Conservation (phyloP, 2,888 invertebrate genomes). For the Candidula unifasciata region DNA sequence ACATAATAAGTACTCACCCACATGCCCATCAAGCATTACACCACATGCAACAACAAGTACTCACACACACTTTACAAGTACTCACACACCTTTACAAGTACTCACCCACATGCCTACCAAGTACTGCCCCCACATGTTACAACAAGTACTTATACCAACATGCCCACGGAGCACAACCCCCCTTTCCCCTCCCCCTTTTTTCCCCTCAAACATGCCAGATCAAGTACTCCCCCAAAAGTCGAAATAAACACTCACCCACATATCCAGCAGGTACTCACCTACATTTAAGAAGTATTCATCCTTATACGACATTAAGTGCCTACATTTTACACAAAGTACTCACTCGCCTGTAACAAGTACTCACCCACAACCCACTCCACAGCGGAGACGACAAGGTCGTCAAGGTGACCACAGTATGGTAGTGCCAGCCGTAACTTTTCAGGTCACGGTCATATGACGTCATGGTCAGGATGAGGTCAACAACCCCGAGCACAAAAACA, state of each 20-base stretch:
- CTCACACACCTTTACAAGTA: neutral
- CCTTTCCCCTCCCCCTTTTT: neutral
- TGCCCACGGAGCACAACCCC: no score
- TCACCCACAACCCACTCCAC: conserved; percentile 71
- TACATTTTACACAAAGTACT: no score
- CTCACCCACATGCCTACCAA: neutral
- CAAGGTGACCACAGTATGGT: conserved; percentile 57
- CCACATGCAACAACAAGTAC: neutral
- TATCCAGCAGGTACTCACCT: no score
- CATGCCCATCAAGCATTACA: no score
- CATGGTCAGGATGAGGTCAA: conserved; percentile 61
- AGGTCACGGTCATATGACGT: conserved; percentile 54
- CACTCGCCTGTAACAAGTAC: conserved; percentile 11
- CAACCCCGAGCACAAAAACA: conserved; percentile 60
- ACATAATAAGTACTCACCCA: neutral
- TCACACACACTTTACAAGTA: neutral
- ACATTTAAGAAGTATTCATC: neutral
- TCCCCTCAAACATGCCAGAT: neutral
- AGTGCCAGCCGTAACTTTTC: conserved; percentile 30
- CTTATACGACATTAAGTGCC: neutral
- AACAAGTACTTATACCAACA: neutral
- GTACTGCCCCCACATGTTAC: neutral
- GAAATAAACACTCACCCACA: neutral
- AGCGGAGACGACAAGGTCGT: conserved; percentile 63
- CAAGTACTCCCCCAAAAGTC: neutral